Evolutionary conservation across 2,797 vertebrate genomes (phyloP).

Genomic region (Ispidina picta): DNA sequence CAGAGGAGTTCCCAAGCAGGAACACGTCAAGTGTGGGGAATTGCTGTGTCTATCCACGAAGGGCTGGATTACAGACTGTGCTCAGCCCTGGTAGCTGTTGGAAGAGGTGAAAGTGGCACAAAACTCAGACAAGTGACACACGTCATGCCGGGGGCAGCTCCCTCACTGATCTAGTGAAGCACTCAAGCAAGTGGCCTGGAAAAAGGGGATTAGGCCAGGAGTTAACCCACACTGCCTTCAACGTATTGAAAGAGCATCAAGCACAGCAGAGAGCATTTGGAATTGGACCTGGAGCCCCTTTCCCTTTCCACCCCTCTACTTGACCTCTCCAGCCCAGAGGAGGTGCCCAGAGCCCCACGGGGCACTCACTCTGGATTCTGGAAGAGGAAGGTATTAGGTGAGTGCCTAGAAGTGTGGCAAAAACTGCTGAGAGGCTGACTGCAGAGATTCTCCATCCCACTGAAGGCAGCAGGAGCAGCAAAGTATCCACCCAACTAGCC

Average conservation of each 20-base stretch:
- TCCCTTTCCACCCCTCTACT: neutral
- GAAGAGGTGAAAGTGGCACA: neutral
- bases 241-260: neutral
- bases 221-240: neutral
- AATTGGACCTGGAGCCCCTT: neutral
- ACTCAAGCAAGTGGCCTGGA: neutral
- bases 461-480: neutral
- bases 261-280: neutral
- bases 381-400: neutral
- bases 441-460: neutral
- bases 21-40: neutral
- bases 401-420: fast-evolving
- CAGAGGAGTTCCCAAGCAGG: neutral
- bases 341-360: neutral
- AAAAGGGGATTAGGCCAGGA: neutral
- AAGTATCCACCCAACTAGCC: neutral
- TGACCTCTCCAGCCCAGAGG: neutral
- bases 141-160: neutral
- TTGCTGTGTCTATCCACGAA: neutral
- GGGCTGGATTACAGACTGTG: neutral
- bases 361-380: neutral
- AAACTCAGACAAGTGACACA: neutral
- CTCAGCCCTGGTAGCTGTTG: neutral
- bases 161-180: neutral
- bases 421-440: neutral